Evolutionary conservation across 2,888 invertebrate species (phyloP).

Genomic region (Nomada hirtipes): DNA sequence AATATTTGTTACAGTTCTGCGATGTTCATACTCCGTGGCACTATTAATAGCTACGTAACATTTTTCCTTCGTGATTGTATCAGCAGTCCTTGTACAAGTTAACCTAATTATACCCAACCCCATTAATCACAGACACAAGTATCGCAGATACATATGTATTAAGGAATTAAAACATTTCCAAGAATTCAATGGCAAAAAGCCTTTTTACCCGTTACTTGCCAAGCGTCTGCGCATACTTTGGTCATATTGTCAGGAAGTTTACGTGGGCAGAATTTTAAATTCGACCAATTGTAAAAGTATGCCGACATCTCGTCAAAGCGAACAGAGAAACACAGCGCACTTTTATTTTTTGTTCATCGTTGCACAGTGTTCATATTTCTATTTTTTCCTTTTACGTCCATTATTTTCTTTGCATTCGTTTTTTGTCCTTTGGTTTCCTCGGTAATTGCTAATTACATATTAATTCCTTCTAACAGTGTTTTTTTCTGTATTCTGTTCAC

Average conservation of each 20-base stretch:
- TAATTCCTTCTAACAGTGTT: too few relatives aligned
- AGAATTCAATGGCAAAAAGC: constrained; percentile 1
- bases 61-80: background rate
- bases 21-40: too few relatives aligned
- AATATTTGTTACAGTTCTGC: background rate
- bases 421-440: background rate
- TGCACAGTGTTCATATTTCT: too few relatives aligned
- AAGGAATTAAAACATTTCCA: constrained; percentile 1
- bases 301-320: too few relatives aligned
- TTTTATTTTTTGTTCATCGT: too few relatives aligned
- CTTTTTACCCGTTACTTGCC: background rate
- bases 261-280: too few relatives aligned
- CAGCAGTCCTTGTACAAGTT: constrained; percentile 5
- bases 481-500: background rate
- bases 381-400: too few relatives aligned
- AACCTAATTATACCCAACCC: background rate
- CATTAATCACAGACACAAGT: constrained; percentile 4
- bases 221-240: background rate
- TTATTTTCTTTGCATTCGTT: background rate
- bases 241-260: background rate
- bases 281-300: too few relatives aligned
- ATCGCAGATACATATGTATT: too few relatives aligned
- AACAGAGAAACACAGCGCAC: too few relatives aligned
- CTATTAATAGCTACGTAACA: background rate
- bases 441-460: too few relatives aligned